Evolutionary conservation across 2,888 invertebrate genomes (phyloP).

Genomic region (Taenaris catops): DNA sequence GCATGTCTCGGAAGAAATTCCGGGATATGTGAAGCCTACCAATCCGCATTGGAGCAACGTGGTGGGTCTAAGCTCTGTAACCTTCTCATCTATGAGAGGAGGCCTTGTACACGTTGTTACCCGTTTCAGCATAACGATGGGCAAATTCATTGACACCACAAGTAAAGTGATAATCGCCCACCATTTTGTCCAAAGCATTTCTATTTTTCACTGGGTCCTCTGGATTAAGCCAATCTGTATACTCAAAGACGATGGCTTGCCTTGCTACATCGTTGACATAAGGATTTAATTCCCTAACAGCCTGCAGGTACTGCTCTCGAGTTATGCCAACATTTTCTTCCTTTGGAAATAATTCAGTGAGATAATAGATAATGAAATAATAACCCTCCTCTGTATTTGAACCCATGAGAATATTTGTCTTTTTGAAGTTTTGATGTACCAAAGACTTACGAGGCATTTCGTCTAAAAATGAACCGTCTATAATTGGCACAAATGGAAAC

Average conservation of each 20-base stretch:
- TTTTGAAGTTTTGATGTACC: conserved; percentile 92
- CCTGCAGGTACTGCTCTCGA: conserved; percentile 87
- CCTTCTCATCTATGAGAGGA: no score
- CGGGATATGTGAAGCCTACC: no score
- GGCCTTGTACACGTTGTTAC: conserved; percentile 94
- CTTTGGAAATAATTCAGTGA: conserved; percentile 90
- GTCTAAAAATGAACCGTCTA: conserved; percentile 95
- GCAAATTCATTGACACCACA: conserved; percentile 97
- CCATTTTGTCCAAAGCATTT: conserved; percentile 93
- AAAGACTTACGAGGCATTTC: conserved; percentile 89
- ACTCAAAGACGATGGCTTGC: conserved; percentile 95
- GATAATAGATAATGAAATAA: conserved; percentile 95
- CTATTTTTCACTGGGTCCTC: conserved; percentile 91
- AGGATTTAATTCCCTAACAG: conserved; percentile 90
- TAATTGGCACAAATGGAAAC: conserved; percentile 96
- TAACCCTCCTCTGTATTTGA: conserved; percentile 96
- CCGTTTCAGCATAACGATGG: conserved; percentile 91
- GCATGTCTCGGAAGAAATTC: no score
- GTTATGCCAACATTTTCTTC: conserved; percentile 92
- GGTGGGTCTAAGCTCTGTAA: no score
- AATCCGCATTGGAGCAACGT: no score
- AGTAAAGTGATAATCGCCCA: conserved; percentile 96
- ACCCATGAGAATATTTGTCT: conserved; percentile 94
- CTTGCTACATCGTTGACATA: conserved; percentile 89
- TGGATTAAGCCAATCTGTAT: conserved; percentile 94